Evolutionary conservation across 2,888 invertebrate genomes (phyloP).

Genomic region (Ophioninae sp.): DNA sequence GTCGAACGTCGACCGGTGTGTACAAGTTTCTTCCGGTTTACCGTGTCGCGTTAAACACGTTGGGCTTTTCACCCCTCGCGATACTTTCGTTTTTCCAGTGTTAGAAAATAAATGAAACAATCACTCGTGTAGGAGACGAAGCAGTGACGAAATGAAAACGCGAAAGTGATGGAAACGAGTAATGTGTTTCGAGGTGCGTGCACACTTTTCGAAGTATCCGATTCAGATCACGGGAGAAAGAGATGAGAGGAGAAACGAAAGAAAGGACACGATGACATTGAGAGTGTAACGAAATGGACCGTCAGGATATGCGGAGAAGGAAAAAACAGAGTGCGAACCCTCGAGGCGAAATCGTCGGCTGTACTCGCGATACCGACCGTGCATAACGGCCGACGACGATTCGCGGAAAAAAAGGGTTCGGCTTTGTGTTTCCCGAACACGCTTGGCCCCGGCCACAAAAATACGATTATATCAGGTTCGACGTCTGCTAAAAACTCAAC

Average conservation of each 20-base stretch:
- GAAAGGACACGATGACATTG: conserved; percentile 2
- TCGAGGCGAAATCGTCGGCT: conserved; percentile 15
- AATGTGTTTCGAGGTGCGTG: neutral
- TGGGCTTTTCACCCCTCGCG: neutral
- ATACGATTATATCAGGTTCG: neutral
- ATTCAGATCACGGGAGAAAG: neutral
- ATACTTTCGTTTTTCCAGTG: neutral
- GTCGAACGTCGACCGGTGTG: conserved; percentile 51
- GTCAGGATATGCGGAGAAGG: conserved; percentile 13
- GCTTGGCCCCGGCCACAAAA: neutral
- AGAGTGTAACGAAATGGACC: neutral
- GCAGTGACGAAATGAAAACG: neutral
- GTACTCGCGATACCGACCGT: conserved; percentile 7
- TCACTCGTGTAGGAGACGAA: neutral
- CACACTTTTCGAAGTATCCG: neutral
- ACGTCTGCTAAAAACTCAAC: neutral
- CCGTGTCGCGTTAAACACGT: neutral
- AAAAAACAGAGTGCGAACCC: conserved; percentile 11
- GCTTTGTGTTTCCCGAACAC: neutral
- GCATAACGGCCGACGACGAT: conserved; percentile 38
- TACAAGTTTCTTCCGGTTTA: conserved; percentile 1
- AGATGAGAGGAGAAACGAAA: neutral
- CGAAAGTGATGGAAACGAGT: neutral
- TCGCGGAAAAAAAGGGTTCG: conserved; percentile 9
- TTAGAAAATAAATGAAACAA: neutral